Percentiles rank a stretch among this genome's conserved stretches.
Evolutionary conservation across 2,888 invertebrate genomes (phyloP).

Genomic region (Andrena haemorrhoa): DNA sequence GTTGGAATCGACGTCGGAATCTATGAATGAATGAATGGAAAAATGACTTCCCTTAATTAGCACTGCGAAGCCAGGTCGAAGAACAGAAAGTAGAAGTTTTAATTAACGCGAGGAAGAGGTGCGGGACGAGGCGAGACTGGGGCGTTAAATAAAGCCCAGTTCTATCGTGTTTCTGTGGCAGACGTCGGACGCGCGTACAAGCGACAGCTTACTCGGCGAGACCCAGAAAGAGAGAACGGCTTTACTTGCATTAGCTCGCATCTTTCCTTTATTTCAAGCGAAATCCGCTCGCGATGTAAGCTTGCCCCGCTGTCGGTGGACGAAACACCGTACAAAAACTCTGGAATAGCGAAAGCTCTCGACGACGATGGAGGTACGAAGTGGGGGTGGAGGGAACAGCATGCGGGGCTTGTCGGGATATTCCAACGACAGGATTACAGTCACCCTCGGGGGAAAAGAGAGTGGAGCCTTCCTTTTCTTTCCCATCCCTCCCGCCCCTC

Average conservation of each 20-base stretch:
- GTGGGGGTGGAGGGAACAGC: constrained; percentile 22
- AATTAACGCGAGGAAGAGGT: constrained; percentile 36
- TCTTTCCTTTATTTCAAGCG: constrained; percentile 57
- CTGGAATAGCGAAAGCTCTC: constrained; percentile 37
- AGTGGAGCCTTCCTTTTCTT: constrained; percentile 47
- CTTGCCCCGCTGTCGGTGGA: constrained; percentile 26
- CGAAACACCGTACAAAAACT: constrained; percentile 54
- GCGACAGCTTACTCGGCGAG: constrained; percentile 34
- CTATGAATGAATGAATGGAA: constrained; percentile 26
- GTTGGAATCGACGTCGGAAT: not conserved
- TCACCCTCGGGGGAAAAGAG: constrained; percentile 49
- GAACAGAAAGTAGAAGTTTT: constrained; percentile 21
- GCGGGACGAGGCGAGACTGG: not conserved
- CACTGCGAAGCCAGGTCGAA: constrained; percentile 23
- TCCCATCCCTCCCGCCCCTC: constrained; percentile 12
- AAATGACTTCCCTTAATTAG: constrained; percentile 39
- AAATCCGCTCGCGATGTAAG: constrained; percentile 61
- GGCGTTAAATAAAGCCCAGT: constrained; percentile 38
- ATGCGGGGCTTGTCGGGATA: constrained; percentile 59
- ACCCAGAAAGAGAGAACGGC: constrained; percentile 43
- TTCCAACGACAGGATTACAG: constrained; percentile 72
- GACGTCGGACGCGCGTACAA: constrained; percentile 12
- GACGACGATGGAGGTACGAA: constrained; percentile 20
- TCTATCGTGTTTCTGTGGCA: not conserved
- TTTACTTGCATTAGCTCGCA: constrained; percentile 56